Evolutionary conservation across 92 coral and sea anemone genomes (phyloP), one percentile per base, ranked within the genome.

Genomic region (Virgularia gustaviana): DNA sequence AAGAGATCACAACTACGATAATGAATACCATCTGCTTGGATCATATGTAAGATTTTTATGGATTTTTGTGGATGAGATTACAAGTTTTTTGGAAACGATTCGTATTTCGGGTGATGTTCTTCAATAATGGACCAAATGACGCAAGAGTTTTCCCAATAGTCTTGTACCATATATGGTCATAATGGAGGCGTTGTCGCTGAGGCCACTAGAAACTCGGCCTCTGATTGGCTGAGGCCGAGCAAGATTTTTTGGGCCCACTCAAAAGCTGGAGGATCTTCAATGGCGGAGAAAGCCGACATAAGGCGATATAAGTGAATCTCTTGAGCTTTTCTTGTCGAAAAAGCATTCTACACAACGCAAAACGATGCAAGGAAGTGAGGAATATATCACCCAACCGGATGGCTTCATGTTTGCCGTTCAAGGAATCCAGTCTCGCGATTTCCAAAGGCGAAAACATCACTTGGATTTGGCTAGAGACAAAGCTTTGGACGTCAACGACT

Each of bases 161-260:
- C 10, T 44, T 35, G 34, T 60, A 25, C 73, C 73, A 43, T 66
- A 66, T 66, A 18, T 44, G 73, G 73, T 43, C 1, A 66, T 25
- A 41, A 41, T 6, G 75, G 35, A 31, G 75, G 75, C 39, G 75
- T 31, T 28, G 49, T 2, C 24, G 13, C 33, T 68, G 61, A 68
- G 13, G 22, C 61, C 61, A 68, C 45, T 3, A 13, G 19, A 30
- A 6, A 29, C 36, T 23, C 27, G 34, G 30, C 44, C 34, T 30
- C 45, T 68, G 57, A 66, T 66, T 66, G 73, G 73, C 39, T 44
- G 24, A 13, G 3, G 8, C n/a, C 22, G 24, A 35, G 4, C 31
- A 68, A 42, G 33, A 47, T 66, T 37, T 63, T 35, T 64, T 68
- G 45, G 43, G 75, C 61, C 28, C 38, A n/a, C 47, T 49, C 41